phyloP scores from a whole-genome alignment of 2,797 vertebrate species.

The Ispidina picta region DNA sequence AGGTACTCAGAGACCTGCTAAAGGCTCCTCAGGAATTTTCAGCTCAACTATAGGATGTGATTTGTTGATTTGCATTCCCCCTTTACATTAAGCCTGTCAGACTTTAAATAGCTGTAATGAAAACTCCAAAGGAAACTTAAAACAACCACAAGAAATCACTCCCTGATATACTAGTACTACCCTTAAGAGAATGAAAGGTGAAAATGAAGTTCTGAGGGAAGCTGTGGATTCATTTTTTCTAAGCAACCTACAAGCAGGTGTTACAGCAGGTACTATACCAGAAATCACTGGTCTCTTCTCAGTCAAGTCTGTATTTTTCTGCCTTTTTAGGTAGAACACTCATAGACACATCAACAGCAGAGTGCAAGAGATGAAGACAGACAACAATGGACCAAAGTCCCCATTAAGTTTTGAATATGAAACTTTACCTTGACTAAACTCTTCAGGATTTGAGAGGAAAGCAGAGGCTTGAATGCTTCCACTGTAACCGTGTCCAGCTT shows the following conservation, averaged over 20 bases:
- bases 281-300: neutral
- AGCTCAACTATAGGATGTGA: neutral
- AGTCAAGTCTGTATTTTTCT: neutral
- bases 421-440: constrained; percentile 85
- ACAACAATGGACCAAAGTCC: neutral
- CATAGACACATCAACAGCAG: neutral
- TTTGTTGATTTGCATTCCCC: neutral
- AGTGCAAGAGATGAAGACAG: neutral
- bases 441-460: constrained; percentile 76
- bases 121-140: neutral
- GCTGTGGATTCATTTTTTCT: neutral
- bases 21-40: neutral
- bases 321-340: neutral
- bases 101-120: neutral
- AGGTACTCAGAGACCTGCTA: neutral
- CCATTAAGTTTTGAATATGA: neutral
- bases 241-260: neutral
- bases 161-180: neutral
- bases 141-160: neutral
- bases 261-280: neutral
- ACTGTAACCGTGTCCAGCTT: constrained; percentile 86
- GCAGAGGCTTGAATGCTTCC: constrained; percentile 85
- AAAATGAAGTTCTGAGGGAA: neutral
- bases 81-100: neutral
- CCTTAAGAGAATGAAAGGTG: neutral